Conservation (phyloP, 2,888 invertebrate species). For the Drosophila buzzatii region DNA sequence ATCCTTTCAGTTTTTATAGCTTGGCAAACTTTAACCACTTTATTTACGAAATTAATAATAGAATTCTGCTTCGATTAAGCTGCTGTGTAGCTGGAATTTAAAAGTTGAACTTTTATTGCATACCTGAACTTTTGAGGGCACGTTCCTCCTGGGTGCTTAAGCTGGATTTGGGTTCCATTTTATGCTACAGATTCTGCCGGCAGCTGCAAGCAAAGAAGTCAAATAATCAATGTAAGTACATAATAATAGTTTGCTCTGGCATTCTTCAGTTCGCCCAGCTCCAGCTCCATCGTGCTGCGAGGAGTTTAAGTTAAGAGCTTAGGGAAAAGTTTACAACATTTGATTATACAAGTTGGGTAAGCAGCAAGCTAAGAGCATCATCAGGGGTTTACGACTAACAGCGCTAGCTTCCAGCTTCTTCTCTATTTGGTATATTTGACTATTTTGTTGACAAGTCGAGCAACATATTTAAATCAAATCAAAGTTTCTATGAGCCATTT, state of each 20-base stretch:
- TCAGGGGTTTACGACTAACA: not conserved
- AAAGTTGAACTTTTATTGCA: constrained; percentile 61
- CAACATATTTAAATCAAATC: constrained; percentile 35
- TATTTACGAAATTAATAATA: not conserved
- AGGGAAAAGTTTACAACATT: constrained; percentile 59
- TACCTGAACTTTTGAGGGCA: constrained; percentile 83
- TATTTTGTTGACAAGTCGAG: not conserved
- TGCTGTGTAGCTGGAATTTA: constrained; percentile 3
- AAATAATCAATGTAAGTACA: constrained; percentile 73
- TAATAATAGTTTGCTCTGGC: constrained; percentile 68
- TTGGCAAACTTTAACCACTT: not conserved
- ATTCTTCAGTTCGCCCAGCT: constrained; percentile 51
- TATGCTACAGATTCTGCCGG: constrained; percentile 25
- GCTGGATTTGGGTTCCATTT: constrained; percentile 79
- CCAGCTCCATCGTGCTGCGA: not conserved
- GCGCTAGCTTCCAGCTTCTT: not conserved
- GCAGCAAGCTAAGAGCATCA: constrained; percentile 15
- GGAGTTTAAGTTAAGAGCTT: constrained; percentile 46
- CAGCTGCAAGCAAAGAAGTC: constrained; percentile 67
- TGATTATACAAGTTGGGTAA: constrained; percentile 48
- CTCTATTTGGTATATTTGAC: not conserved
- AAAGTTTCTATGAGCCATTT: constrained; percentile 43
- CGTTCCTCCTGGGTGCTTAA: constrained; percentile 83
- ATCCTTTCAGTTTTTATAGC: not conserved
- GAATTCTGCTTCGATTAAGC: not conserved